Evolutionary conservation across 2,888 invertebrate species (phyloP).

Genomic region (Latrodectus elegans): DNA sequence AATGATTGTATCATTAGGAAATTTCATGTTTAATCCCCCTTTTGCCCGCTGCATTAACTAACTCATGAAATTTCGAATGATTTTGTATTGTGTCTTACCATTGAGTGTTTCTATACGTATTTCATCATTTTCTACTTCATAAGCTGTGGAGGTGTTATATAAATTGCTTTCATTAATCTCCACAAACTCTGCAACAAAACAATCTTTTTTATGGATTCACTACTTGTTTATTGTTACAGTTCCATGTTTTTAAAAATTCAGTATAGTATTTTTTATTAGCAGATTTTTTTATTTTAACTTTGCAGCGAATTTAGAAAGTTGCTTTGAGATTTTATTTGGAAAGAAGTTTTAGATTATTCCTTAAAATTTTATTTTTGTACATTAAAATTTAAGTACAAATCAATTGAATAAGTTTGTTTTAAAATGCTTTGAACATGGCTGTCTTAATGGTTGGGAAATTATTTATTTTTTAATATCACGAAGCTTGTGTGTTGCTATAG

Average conservation of each 20-base stretch:
- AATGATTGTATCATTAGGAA: conserved; percentile 28
- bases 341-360: too few species aligned
- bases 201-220: conserved; percentile 41
- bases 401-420: too few species aligned
- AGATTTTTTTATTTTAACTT: background rate
- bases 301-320: background rate
- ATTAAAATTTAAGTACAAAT: too few species aligned
- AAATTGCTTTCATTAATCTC: conserved; percentile 36
- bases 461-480: too few species aligned
- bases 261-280: background rate
- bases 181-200: conserved; percentile 13
- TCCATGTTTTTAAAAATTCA: background rate
- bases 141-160: conserved; percentile 30
- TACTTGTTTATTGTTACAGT: conserved; percentile 25
- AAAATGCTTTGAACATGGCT: too few species aligned
- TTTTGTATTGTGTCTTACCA: conserved; percentile 58
- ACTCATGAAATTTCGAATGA: conserved; percentile 55
- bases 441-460: too few species aligned
- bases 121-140: conserved; percentile 63
- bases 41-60: conserved; percentile 54
- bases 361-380: too few species aligned
- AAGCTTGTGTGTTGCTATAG: too few species aligned
- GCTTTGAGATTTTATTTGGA: too few species aligned
- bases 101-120: conserved; percentile 66
- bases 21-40: conserved; percentile 38